phyloP scores from a whole-genome alignment of 2,797 vertebrate genomes.

The Gymnocypris eckloni region DNA sequence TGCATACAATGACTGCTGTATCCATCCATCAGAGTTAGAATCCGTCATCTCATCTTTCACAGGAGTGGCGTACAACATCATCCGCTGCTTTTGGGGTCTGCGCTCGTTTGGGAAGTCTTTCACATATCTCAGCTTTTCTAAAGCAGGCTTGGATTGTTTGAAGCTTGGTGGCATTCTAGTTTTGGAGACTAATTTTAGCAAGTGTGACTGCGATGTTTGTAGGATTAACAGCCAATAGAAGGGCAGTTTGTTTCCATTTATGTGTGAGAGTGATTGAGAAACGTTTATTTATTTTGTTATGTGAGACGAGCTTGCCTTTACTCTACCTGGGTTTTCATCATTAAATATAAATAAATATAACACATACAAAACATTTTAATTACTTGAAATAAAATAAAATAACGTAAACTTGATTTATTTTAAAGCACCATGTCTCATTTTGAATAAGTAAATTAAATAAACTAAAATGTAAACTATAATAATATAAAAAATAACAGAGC shows the following conservation, averaged over 20 bases:
- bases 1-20: slow-evolving; percentile 65
- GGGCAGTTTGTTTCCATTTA: neutral
- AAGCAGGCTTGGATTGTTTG: neutral
- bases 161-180: neutral
- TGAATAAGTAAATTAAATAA: neutral
- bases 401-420: neutral
- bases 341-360: neutral
- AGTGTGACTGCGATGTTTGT: neutral
- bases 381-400: neutral
- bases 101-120: neutral
- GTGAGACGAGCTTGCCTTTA: neutral
- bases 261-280: neutral
- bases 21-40: slow-evolving; percentile 69
- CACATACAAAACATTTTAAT: neutral
- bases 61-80: slow-evolving; percentile 44
- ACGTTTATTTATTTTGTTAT: neutral
- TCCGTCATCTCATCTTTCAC: slow-evolving; percentile 67
- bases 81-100: slow-evolving; percentile 28
- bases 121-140: slow-evolving; percentile 2
- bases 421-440: neutral
- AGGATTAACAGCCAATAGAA: neutral
- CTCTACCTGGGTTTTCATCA: neutral
- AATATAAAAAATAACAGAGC: neutral
- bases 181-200: neutral
- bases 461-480: neutral